Percentiles rank a stretch among this genome's conserved stretches.
Evolutionary conservation across 2,797 vertebrate species (phyloP).

Genomic region (Falco concolor): DNA sequence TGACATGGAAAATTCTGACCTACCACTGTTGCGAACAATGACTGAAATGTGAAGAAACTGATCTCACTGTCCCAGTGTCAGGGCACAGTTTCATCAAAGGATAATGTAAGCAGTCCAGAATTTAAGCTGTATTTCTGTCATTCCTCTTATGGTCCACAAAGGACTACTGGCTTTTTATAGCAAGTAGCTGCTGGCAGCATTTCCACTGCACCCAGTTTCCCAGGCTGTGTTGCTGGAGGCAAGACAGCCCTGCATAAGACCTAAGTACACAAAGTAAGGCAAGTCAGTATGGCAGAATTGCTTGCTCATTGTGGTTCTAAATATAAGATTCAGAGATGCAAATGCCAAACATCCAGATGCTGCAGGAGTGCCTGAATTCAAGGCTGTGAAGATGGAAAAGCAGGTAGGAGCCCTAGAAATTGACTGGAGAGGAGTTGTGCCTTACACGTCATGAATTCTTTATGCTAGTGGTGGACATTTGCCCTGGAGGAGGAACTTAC

Average conservation of each 20-base stretch:
- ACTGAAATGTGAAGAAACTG: not conserved
- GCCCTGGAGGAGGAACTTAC: not conserved
- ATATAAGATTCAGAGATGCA: not conserved
- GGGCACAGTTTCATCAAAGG: not conserved
- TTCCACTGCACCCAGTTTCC: not conserved
- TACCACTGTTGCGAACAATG: not conserved
- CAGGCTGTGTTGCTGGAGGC: not conserved
- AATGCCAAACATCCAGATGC: not conserved
- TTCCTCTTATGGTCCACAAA: not conserved
- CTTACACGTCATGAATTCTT: not conserved
- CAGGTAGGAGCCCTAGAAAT: not conserved
- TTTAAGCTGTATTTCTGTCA: not conserved
- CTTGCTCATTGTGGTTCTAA: not conserved
- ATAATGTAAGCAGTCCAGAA: not conserved
- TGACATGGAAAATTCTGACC: not conserved
- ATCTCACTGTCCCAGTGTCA: not conserved
- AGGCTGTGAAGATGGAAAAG: not conserved
- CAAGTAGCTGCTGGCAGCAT: not conserved
- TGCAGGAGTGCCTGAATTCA: not conserved
- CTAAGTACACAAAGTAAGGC: not conserved
- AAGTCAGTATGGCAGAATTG: not conserved
- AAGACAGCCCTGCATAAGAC: not conserved
- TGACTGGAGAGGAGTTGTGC: not conserved
- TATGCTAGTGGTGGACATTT: not conserved
- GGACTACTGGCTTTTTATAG: not conserved